Evolutionary conservation across 2,888 invertebrate species (phyloP).

Genomic region (Beris chalybata): DNA sequence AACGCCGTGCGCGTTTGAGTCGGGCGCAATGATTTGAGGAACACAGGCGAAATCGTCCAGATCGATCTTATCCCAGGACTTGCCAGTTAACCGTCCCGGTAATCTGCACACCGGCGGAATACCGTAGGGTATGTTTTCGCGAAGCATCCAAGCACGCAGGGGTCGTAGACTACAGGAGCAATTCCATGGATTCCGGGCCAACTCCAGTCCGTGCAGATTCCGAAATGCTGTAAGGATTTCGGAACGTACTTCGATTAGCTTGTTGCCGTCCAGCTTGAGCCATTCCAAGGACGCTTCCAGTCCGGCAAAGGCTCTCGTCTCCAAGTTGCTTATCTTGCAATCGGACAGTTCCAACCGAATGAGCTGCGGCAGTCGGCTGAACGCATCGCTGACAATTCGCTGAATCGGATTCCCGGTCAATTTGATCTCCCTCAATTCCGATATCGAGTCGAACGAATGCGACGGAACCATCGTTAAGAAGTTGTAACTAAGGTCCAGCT

Average conservation of each 20-base stretch:
- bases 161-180: constrained; percentile 77
- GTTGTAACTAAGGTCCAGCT: constrained; percentile 79
- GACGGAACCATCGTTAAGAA: constrained; percentile 69
- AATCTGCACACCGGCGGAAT: constrained; percentile 70
- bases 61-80: constrained; percentile 74
- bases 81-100: constrained; percentile 66
- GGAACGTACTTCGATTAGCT: constrained; percentile 67
- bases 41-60: constrained; percentile 79
- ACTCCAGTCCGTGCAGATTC: constrained; percentile 72
- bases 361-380: constrained; percentile 66
- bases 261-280: constrained; percentile 77
- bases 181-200: constrained; percentile 82
- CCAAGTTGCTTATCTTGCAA: constrained; percentile 70
- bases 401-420: constrained; percentile 75
- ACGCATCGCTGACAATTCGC: constrained; percentile 70
- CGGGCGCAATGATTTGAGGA: constrained; percentile 67
- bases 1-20: constrained; percentile 64
- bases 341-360: constrained; percentile 73
- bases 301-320: constrained; percentile 71
- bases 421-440: constrained; percentile 73
- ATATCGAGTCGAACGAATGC: constrained; percentile 70
- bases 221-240: constrained; percentile 68
- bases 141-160: constrained; percentile 76
- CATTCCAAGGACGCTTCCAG: constrained; percentile 73
- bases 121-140: constrained; percentile 73